Conservation (phyloP, 2,797 vertebrate genomes). For the Brotogeris chrysoptera region DNA sequence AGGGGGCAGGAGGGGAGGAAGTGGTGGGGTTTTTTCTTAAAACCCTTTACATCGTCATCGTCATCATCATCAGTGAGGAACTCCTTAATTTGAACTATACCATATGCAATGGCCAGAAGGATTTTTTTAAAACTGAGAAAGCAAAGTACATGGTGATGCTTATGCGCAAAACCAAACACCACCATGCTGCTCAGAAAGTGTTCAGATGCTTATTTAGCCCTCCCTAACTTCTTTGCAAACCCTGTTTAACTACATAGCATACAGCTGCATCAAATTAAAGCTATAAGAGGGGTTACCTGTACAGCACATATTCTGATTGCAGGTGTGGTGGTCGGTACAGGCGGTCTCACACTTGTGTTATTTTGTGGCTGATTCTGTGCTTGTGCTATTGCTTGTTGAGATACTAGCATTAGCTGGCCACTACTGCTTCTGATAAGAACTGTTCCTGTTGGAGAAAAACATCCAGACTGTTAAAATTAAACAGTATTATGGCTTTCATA, state of each 20-base stretch:
- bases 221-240: background rate
- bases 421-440: conserved; percentile 90
- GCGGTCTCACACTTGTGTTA: conserved; percentile 39
- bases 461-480: background rate
- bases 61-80: background rate
- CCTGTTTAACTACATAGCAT: background rate
- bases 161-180: background rate
- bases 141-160: background rate
- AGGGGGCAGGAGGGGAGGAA: background rate
- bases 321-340: conserved; percentile 40
- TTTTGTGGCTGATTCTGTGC: conserved; percentile 72
- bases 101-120: background rate
- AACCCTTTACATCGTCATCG: background rate
- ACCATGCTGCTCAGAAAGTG: background rate
- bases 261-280: background rate
- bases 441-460: conserved; percentile 80
- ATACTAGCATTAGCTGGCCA: conserved; percentile 93
- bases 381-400: conserved; percentile 87
- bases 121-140: background rate
- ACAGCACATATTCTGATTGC: conserved; percentile 72
- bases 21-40: background rate
- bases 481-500: background rate
- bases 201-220: background rate
- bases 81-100: background rate
- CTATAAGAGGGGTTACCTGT: conserved; percentile 68